A percentile compares a stretch with the other conserved stretches of the same genome.
These are phyloP conservation scores for Orussus abietinus DNA, from an alignment of 1,140 invertebrate species.

Conservation along the genomic window DNA sequence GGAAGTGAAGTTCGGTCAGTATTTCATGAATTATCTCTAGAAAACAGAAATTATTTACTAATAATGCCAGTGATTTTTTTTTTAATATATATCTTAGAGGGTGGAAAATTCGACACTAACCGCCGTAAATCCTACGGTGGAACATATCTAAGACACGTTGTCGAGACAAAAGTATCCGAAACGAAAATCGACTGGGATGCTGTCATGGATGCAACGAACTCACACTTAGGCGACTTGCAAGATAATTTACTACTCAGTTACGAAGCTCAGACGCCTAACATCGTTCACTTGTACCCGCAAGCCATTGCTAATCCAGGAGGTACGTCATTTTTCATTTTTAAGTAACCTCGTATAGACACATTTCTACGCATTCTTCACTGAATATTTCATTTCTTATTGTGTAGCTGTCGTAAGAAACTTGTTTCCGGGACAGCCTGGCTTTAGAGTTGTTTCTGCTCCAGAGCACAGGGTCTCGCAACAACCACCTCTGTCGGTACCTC, in stretches of 20 bases:
- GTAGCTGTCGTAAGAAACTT: slow-evolving; percentile 44
- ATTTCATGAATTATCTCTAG: slow-evolving; percentile 3
- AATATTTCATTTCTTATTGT: not conserved
- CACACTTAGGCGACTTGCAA: slow-evolving; percentile 55
- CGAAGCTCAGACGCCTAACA: slow-evolving; percentile 56
- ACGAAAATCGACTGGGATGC: slow-evolving; percentile 49
- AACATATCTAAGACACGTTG: slow-evolving; percentile 35
- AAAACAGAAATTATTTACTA: not conserved
- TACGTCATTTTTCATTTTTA: slow-evolving; percentile 23
- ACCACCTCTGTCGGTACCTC: slow-evolving; percentile 46
- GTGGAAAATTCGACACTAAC: slow-evolving; percentile 39
- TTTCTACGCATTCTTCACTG: too few relatives aligned
- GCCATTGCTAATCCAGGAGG: slow-evolving; percentile 54
- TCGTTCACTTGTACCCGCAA: slow-evolving; percentile 60
- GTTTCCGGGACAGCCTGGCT: slow-evolving; percentile 51
- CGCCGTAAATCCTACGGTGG: slow-evolving; percentile 44
- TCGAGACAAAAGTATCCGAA: slow-evolving; percentile 41
- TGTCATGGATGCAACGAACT: slow-evolving; percentile 46
- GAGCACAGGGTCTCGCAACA: slow-evolving; percentile 52
- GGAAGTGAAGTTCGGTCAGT: slow-evolving; percentile 41
- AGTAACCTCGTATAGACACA: too few relatives aligned
- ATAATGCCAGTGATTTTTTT: not conserved
- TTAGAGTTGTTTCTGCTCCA: slow-evolving; percentile 45
- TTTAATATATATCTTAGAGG: slow-evolving; percentile 25
- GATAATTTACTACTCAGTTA: slow-evolving; percentile 59